phyloP scores from a whole-genome alignment of 2,888 invertebrate genomes.

The Palloptera scutellata region DNA sequence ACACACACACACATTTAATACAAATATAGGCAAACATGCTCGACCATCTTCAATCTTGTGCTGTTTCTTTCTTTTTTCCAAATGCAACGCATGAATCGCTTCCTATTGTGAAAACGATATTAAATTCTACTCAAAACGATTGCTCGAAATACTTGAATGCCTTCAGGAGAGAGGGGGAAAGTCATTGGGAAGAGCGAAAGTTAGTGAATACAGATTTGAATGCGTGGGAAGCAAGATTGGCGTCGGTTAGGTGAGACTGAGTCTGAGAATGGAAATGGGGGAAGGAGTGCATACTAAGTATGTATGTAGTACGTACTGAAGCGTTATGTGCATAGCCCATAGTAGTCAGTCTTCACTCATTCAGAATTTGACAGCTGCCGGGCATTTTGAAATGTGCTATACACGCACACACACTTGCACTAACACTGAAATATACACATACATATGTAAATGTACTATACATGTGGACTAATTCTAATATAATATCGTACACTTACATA shows the following conservation, averaged over 20 bases:
- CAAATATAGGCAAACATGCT: not conserved
- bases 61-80: constrained; percentile 3
- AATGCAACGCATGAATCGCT: constrained; percentile 38
- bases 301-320: not conserved
- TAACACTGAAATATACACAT: not conserved
- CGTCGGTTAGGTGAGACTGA: no score
- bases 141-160: constrained; percentile 26
- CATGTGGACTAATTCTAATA: no score
- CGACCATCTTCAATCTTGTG: constrained; percentile 3
- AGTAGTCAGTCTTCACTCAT: constrained; percentile 53
- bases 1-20: not conserved
- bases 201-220: no score
- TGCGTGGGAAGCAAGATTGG: no score
- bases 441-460: not conserved
- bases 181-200: not conserved
- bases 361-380: constrained; percentile 53
- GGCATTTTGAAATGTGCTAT: not conserved
- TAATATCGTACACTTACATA: no score
- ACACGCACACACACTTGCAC: not conserved
- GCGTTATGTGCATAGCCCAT: not conserved
- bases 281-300: not conserved
- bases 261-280: not conserved
- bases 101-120: constrained; percentile 34
- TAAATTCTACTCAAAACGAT: constrained; percentile 38
- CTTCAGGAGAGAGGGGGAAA: constrained; percentile 16